Percentiles rank a stretch among this genome's conserved stretches.
These are phyloP conservation scores for Diabrotica undecimpunctata DNA, from an alignment of 1,140 invertebrate genomes.

Conservation along the genomic window DNA sequence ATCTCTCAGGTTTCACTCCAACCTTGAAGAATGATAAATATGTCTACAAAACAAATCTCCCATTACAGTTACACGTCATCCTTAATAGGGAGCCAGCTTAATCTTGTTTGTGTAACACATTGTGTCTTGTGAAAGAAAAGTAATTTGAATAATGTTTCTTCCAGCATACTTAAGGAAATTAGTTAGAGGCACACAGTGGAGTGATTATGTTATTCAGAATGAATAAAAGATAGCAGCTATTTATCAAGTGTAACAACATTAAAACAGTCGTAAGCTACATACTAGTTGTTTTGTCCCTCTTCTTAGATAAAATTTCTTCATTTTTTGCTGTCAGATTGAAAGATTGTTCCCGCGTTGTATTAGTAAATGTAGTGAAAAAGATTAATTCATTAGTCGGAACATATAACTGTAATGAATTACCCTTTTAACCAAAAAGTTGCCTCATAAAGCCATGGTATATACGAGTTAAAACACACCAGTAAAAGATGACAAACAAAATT, in stretches of 20 bases:
- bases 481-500: no score
- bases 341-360: neutral
- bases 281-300: neutral
- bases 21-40: neutral
- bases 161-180: neutral
- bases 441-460: no score
- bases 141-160: constrained; percentile 3
- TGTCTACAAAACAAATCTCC: neutral
- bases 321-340: neutral
- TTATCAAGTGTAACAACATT: constrained; percentile 3
- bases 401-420: no score
- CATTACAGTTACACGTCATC: neutral
- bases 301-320: neutral
- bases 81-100: neutral
- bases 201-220: constrained; percentile 3
- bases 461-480: no score
- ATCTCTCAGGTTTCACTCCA: neutral
- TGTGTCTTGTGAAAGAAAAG: neutral
- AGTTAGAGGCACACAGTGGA: neutral
- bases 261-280: constrained; percentile 2
- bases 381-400: neutral
- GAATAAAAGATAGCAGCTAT: neutral
- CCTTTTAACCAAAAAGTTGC: no score
- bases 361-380: neutral
- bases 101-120: neutral